Conservation (phyloP, 2,888 invertebrate species). For the Meteorus cinctellus region DNA sequence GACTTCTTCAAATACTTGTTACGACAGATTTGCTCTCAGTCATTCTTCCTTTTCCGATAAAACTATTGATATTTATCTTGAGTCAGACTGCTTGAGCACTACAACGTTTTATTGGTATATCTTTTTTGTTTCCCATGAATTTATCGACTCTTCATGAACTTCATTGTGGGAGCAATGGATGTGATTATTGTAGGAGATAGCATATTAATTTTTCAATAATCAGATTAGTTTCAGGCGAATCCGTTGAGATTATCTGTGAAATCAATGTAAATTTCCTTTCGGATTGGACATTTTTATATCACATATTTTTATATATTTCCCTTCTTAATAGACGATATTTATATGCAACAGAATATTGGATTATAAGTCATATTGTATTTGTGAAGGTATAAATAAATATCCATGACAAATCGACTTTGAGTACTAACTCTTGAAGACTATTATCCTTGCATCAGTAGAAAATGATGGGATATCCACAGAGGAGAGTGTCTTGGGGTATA, state of each 20-base stretch:
- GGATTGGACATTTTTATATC: neutral
- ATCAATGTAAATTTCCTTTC: constrained; percentile 28
- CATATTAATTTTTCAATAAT: too few species aligned
- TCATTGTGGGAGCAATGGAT: too few species aligned
- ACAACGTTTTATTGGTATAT: too few species aligned
- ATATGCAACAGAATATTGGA: neutral
- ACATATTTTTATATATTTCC: neutral
- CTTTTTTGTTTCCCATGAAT: neutral
- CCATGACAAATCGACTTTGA: constrained; percentile 30
- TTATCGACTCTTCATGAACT: too few species aligned
- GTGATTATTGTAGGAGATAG: too few species aligned
- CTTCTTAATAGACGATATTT: neutral
- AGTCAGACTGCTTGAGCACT: neutral
- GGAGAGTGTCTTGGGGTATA: neutral
- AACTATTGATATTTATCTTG: neutral
- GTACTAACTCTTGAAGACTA: constrained; percentile 9
- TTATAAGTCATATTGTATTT: neutral
- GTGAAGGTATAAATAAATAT: neutral
- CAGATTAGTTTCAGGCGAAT: constrained; percentile 23
- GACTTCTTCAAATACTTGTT: neutral
- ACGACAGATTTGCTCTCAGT: neutral
- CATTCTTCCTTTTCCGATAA: neutral
- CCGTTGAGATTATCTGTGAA: neutral
- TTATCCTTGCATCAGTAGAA: constrained; percentile 20
- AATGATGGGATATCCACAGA: constrained; percentile 5